A percentile compares a stretch with the other conserved stretches of the same genome.
These are phyloP conservation scores for Bombyx huttoni DNA, from an alignment of 2,888 invertebrate genomes.

Conservation along the genomic window DNA sequence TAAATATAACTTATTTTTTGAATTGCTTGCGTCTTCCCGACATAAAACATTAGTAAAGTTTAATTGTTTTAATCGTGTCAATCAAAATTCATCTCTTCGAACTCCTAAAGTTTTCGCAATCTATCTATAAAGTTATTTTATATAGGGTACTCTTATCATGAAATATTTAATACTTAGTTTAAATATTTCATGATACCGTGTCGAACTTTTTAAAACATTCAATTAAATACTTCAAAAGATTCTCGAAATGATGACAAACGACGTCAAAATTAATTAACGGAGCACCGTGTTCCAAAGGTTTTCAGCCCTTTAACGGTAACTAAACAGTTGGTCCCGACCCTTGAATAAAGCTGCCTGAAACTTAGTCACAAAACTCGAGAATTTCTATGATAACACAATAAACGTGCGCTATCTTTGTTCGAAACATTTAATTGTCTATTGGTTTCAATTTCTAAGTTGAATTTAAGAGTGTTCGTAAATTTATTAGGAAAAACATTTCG, in stretches of 20 bases:
- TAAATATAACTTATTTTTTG: too few relatives aligned
- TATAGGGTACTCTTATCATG: too few relatives aligned
- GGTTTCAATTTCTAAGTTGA: neutral
- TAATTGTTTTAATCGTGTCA: too few relatives aligned
- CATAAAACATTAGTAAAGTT: too few relatives aligned
- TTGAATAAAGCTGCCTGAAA: neutral
- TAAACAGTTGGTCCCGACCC: neutral
- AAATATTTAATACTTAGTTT: too few relatives aligned
- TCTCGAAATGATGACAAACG: neutral
- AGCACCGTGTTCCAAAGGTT: conserved; percentile 1
- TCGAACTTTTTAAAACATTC: neutral
- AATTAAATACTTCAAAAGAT: neutral
- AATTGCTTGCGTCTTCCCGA: too few relatives aligned
- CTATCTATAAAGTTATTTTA: too few relatives aligned
- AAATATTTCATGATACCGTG: neutral
- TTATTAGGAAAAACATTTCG: too few relatives aligned
- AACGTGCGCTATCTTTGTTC: neutral
- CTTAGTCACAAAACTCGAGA: neutral
- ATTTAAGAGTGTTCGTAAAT: too few relatives aligned
- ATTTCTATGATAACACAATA: neutral
- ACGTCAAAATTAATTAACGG: conserved; percentile 2
- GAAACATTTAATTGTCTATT: neutral
- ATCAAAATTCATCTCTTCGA: too few relatives aligned
- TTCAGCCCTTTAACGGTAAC: conserved; percentile 1
- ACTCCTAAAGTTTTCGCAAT: too few relatives aligned